These are phyloP conservation scores for Microplitis mediator DNA, from an alignment of 1,140 invertebrate species.

Conservation along the genomic window DNA sequence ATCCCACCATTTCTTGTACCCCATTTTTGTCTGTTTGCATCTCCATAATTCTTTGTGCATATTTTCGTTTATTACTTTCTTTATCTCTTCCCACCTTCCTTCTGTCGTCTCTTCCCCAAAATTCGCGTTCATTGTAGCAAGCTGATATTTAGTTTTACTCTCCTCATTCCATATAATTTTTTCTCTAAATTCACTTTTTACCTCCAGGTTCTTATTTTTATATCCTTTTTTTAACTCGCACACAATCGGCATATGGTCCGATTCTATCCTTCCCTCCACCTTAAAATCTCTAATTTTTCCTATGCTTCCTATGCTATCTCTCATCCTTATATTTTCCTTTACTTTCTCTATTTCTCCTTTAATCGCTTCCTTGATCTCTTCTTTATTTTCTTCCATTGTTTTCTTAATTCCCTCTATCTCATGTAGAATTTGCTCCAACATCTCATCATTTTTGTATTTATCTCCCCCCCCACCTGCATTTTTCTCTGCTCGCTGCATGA, in stretches of 20 bases:
- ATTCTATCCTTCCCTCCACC: not conserved
- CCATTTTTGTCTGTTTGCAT: not conserved
- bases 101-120: not conserved
- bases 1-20: not conserved
- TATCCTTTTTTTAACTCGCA: not conserved
- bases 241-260: not conserved
- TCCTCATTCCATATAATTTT: conserved; percentile 2
- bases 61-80: not conserved
- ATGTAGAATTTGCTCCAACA: too few relatives aligned
- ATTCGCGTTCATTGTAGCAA: not conserved
- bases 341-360: not conserved
- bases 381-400: not conserved
- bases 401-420: too few relatives aligned
- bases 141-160: not conserved
- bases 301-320: not conserved
- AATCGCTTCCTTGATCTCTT: not conserved
- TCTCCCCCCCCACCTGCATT: too few relatives aligned
- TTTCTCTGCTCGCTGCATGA: too few relatives aligned
- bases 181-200: not conserved
- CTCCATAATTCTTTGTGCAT: not conserved
- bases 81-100: not conserved
- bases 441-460: too few relatives aligned
- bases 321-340: not conserved
- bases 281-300: not conserved
- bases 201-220: not conserved